Percentiles rank a stretch among this genome's conserved stretches.
These are phyloP conservation scores for Scomber japonicus DNA, from an alignment of 2,113 vertebrate species.

Conservation along the genomic window DNA sequence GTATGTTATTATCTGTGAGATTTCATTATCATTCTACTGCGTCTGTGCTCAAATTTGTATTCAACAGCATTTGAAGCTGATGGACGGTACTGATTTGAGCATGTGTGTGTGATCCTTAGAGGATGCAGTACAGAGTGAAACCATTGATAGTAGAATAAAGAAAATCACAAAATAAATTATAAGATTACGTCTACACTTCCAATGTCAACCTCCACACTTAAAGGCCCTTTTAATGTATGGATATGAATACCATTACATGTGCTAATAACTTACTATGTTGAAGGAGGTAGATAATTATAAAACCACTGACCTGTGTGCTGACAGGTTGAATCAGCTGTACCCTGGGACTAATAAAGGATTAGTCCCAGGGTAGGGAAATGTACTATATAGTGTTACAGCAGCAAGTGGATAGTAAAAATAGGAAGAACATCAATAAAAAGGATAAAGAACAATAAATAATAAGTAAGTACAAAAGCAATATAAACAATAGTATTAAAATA, in stretches of 20 bases:
- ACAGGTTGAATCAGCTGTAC: no score
- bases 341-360: no score
- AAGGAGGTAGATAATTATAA: no score
- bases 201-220: not conserved
- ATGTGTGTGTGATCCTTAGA: not conserved
- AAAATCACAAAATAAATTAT: not conserved
- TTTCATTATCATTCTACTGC: not conserved
- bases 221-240: not conserved
- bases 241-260: not conserved
- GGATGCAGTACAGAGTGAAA: not conserved
- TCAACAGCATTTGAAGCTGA: not conserved
- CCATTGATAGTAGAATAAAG: not conserved
- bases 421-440: no score
- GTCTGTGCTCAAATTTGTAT: not conserved
- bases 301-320: no score
- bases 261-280: no score
- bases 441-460: no score
- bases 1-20: conserved; percentile 14
- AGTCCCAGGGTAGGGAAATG: no score
- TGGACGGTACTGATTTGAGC: not conserved
- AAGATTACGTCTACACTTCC: not conserved
- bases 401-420: no score
- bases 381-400: no score
- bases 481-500: no score
- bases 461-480: no score